Base-by-base conservation (phyloP, 1,140 invertebrate genomes). In the Leptonema lineaticorne region DNA sequence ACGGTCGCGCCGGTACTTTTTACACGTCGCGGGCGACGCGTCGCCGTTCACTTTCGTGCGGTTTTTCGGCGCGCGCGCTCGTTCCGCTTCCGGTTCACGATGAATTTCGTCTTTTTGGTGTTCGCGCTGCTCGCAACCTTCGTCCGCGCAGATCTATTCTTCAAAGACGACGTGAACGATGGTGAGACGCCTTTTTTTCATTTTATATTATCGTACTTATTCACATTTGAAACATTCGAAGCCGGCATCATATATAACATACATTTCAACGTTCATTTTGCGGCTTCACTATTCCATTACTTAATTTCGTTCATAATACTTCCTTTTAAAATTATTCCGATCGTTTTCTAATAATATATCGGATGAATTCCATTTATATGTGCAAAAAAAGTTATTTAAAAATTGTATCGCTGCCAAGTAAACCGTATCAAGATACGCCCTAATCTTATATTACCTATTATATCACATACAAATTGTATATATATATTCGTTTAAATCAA, bases 161-260 rank as follows among this genome's bases (percentile, higher is more conserved):
- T 89, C 68, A 87, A 91, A 73, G 90, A 92, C 76, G 89, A 87
- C 72, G 91, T 92, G 78, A 75, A 74, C n/a, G 89, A 91, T 79
- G 89, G 90, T 91, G 82, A 88, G 87, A 4, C 6, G 18, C n/a
- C n/a, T 22, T 4, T 33, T 16, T 30, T 37, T 37, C n/a, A 18
- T 8, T 20, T 5, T 56, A 20, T 22, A 56, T 27, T 22, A 27
- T 4, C 20, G 14, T 11, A 41, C 37, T 41, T 41, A 9, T 16
- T 33, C 30, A 33, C 5, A 11, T 33, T 33, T 33, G 30, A 11
- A 6, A 5, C 30, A 33, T 11, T 33, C 30, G 37, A 3, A 14
- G 2, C 9, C 11, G 37, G 37, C 37, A 11, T n/a, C n/a, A n/a
- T n/a, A n/a, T n/a, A n/a, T n/a, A n/a, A n/a, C n/a, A n/a, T n/a